phyloP scores from a whole-genome alignment of 2,797 vertebrate genomes.

The Ammospiza maritima region DNA sequence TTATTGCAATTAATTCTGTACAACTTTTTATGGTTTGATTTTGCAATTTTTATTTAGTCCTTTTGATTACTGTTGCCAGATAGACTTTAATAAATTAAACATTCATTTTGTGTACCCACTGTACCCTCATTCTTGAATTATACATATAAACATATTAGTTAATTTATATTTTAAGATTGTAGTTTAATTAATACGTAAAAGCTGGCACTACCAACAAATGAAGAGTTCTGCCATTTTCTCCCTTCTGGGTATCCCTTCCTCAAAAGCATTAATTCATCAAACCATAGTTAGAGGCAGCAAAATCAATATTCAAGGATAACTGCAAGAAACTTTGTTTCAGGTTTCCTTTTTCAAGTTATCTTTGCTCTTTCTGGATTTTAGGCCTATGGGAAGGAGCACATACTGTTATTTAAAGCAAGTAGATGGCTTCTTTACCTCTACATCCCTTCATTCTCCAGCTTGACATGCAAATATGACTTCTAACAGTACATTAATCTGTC shows the following conservation, averaged over 20 bases:
- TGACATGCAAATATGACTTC: neutral
- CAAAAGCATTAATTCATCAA: constrained; percentile 12
- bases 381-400: neutral
- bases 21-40: neutral
- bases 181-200: constrained; percentile 38
- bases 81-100: constrained; percentile 40
- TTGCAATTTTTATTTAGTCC: neutral
- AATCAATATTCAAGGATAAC: neutral
- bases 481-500: neutral
- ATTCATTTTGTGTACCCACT: constrained; percentile 17
- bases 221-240: neutral
- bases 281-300: neutral
- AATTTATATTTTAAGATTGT: constrained; percentile 39
- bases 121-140: constrained; percentile 27
- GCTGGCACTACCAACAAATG: neutral
- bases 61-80: constrained; percentile 40
- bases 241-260: neutral
- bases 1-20: constrained; percentile 12
- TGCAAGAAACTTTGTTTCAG: constrained; percentile 10
- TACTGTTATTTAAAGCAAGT: neutral
- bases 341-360: neutral
- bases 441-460: neutral
- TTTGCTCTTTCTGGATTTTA: neutral
- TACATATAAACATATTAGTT: constrained; percentile 37
- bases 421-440: neutral